phyloP scores from a whole-genome alignment of 2,888 invertebrate species.

The Andrena minutula region DNA sequence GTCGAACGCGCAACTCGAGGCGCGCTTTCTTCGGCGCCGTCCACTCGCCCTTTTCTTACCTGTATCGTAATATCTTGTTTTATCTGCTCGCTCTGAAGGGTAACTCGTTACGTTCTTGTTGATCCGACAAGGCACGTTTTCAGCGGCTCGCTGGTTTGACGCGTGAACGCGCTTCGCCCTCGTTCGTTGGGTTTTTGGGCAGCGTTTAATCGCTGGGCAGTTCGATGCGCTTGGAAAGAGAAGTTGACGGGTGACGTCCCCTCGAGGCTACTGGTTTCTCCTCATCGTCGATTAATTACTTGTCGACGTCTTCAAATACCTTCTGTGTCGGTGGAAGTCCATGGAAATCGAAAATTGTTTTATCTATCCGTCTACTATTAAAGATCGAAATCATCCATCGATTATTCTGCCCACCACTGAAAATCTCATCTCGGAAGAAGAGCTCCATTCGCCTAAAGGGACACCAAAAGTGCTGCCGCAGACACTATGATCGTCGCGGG shows the following conservation, averaged over 20 bases:
- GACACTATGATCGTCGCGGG: too few species aligned
- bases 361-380: too few species aligned
- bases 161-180: slow-evolving; percentile 20
- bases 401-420: too few species aligned
- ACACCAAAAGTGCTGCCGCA: too few species aligned
- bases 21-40: slow-evolving; percentile 58
- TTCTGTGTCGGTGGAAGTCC: too few species aligned
- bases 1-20: slow-evolving; percentile 36
- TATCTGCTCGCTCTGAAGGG: slow-evolving; percentile 63
- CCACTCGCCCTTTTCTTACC: slow-evolving; percentile 57
- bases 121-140: slow-evolving; percentile 57
- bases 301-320: too few species aligned
- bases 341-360: too few species aligned
- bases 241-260: not conserved
- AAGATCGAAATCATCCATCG: too few species aligned
- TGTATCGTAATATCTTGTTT: slow-evolving; percentile 72
- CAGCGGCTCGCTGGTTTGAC: slow-evolving; percentile 3
- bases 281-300: too few species aligned
- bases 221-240: not conserved
- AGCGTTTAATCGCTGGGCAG: slow-evolving; percentile 2
- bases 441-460: too few species aligned
- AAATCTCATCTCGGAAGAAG: too few species aligned
- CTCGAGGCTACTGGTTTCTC: too few species aligned
- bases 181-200: slow-evolving; percentile 4
- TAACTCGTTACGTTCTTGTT: slow-evolving; percentile 68